These are phyloP conservation scores for Gobio occitaniae DNA, from an alignment of 2,797 vertebrate genomes.

Conservation along the genomic window DNA sequence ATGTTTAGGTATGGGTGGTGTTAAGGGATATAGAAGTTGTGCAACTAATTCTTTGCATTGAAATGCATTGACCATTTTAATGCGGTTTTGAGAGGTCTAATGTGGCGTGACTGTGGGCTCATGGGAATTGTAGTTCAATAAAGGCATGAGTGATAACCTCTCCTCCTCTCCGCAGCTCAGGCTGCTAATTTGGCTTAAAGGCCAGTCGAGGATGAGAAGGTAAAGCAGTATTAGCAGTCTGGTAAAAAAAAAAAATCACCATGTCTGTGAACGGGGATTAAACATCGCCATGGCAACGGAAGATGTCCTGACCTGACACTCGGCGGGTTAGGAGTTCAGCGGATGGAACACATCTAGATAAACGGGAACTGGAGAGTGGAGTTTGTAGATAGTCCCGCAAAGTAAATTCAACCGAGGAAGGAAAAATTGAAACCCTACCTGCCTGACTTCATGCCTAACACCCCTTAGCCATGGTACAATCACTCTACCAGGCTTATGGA, in stretches of 20 bases:
- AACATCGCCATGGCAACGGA: conserved; percentile 33
- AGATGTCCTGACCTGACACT: conserved; percentile 41
- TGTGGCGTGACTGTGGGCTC: not conserved
- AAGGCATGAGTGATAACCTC: not conserved
- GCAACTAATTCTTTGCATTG: not conserved
- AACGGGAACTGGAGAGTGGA: not conserved
- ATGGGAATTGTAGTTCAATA: conserved; percentile 41
- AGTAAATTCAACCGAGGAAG: conserved; percentile 7
- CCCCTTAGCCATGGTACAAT: not conserved
- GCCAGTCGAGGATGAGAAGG: conserved; percentile 16
- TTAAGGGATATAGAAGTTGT: not conserved
- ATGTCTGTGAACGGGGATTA: conserved; percentile 37
- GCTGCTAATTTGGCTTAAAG: conserved; percentile 14
- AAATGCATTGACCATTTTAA: not conserved
- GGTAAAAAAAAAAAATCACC: not conserved
- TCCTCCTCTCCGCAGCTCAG: conserved; percentile 3
- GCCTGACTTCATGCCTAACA: conserved; percentile 11
- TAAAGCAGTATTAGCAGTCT: conserved; percentile 8
- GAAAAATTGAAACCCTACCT: not conserved
- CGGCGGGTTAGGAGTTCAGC: conserved; percentile 12
- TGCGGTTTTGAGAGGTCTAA: not conserved
- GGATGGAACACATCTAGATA: conserved; percentile 31
- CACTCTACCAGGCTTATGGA: not conserved
- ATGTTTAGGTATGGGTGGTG: not conserved
- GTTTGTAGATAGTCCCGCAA: not conserved